Conservation (phyloP, 2,113 vertebrate species). For the Kryptolebias marmoratus region DNA sequence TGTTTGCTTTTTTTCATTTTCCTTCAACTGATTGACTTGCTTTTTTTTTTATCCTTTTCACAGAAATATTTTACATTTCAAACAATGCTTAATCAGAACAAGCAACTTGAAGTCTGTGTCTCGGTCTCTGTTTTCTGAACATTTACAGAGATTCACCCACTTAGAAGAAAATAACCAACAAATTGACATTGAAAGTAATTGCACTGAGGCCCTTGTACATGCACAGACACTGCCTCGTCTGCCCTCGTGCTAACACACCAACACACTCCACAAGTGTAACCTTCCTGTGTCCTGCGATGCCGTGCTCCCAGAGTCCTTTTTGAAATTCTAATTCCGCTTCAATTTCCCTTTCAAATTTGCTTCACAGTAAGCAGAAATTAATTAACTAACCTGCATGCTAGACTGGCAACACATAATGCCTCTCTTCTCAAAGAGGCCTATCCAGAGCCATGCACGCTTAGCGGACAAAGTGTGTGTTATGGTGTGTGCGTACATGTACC, state of each 20-base stretch:
- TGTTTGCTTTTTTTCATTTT: neutral
- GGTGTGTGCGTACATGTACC: neutral
- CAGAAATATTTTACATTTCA: neutral
- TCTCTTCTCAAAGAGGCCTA: slow-evolving; percentile 19
- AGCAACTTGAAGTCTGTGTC: neutral
- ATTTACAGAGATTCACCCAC: slow-evolving; percentile 3
- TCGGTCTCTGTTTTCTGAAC: neutral
- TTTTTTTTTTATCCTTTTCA: neutral
- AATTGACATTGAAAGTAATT: neutral
- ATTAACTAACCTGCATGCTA: slow-evolving; percentile 67
- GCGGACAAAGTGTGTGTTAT: neutral
- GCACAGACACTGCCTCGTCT: neutral
- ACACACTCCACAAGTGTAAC: slow-evolving; percentile 43
- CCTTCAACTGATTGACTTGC: neutral
- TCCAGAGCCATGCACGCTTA: slow-evolving; percentile 12
- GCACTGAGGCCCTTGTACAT: neutral
- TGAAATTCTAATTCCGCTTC: slow-evolving; percentile 59
- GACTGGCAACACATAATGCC: slow-evolving; percentile 59
- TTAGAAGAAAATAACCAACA: neutral
- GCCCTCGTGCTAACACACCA: slow-evolving; percentile 17
- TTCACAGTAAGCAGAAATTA: slow-evolving; percentile 71
- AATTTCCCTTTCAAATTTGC: slow-evolving; percentile 61
- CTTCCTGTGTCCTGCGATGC: slow-evolving; percentile 34
- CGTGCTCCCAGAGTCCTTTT: slow-evolving; percentile 30
- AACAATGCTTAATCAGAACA: neutral